Base-by-base conservation (phyloP, 2,888 invertebrate genomes). In the Mayetiola destructor region DNA sequence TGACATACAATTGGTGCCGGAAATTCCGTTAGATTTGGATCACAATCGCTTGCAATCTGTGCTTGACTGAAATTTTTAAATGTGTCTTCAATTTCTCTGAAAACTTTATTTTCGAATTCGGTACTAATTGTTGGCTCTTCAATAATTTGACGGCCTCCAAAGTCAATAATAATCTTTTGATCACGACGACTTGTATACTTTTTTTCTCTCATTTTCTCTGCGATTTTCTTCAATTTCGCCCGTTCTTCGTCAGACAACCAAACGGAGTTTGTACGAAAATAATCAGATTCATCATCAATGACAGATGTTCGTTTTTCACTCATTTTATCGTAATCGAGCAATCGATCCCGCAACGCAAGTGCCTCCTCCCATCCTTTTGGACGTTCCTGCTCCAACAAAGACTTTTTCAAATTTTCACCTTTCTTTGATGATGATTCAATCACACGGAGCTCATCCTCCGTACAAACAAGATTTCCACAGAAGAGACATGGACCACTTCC, bases 401-500 rank as follows among this genome's bases (percentile, higher is more conserved):
- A 73, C 64, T 83, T 81, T 66, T 80, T 76, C 30, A 88, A 71
- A 58, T 78, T 77, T 57, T 82, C 80, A 37, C 84, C 80, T 56
- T 84, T 81, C 64, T 84, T 85, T 0, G 82, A 77, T 53, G 81
- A 80, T 0, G 80, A 72, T 57, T 78, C 76, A 52, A 88, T 73
- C 60, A 85, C 72, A 60, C 78, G 77, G 65, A 80, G 77, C 66
- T 90, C 86, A 59, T 85, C 83, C 21, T 77, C 76, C 0, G 85
- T 84, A 65, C 85, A 85, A 0, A 97, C 96, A 69, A 91, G 74
- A 64, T 80, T 80, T 1, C 85, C 88, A 74, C 99, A 99, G 68
- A 85, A 93, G 48, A 95, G 78, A 67, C 99, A 99, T 0, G 95
- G 93, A 0, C 99, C 99, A 9, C 94, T 87, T 1, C 97, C 96